Evolutionary conservation across 1,140 invertebrate genomes (phyloP), one percentile per base, ranked within the genome.

Genomic region (Hyles euphorbiae): DNA sequence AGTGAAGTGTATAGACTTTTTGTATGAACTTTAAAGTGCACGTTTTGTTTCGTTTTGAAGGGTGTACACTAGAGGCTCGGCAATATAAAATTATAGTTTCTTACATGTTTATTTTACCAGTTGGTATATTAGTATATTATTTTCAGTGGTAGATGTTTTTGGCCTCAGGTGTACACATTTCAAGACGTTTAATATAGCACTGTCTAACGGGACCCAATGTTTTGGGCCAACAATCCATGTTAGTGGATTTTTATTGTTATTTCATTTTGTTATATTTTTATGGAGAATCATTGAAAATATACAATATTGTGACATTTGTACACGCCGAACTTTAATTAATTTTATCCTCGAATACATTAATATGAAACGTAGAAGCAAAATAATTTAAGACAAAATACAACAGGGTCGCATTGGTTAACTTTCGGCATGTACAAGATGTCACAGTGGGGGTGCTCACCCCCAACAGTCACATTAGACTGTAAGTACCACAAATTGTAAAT

Each of bases 401-500:
- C 36, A 40, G 36, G 8, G 2, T 8, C 36, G 8, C 4, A 40
- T 40, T 8, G 36, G 36, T 8, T 40, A 5, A 40, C 8, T 22
- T 22, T 22, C 22, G 22, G 36, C 36, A 40, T 5, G 4, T 40
- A 40, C 22, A 53, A 5, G 47, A 49, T 58, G 60, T 50, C 49
- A 54, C 8, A 60, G 46, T 48, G 58, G 12, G 22, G 22, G 22
- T 5, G 36, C 36, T 40, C 1, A 40, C 36, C 36, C 36, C 36
- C 36, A 57, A 45, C 43, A 57, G 60, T 61, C 60, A 57, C 51
- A 56, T 57, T 57, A 56, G 53, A 57, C 46, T 32, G 33, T 34
- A 58, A 50, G 55, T 53, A 59, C 53, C 52, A 61, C 46, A 61
- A 58, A 60, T 53, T 65, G 63, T 65, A 61, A 65, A 65, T 65